Conservation (phyloP, 2,797 vertebrate species). For the Cetoscarus ocellatus region DNA sequence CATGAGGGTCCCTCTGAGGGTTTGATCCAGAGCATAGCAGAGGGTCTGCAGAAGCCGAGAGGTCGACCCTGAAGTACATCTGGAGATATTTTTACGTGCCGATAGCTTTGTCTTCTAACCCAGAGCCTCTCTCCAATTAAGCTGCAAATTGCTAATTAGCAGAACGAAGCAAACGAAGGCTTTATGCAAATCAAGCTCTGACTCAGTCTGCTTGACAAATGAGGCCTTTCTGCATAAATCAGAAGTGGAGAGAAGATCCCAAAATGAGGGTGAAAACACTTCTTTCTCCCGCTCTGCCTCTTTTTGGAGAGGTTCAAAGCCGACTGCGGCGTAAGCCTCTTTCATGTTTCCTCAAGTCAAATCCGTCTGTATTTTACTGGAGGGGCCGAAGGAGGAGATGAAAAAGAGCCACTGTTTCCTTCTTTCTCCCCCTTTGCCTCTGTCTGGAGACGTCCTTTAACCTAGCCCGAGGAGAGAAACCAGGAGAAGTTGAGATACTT, state of each 20-base stretch:
- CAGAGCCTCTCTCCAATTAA: conserved; percentile 88
- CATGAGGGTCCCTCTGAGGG: conserved; percentile 7
- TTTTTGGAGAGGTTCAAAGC: conserved; percentile 86
- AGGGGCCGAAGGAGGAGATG: conserved; percentile 77
- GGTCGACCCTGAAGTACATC: conserved; percentile 64
- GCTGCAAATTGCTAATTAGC: conserved; percentile 91
- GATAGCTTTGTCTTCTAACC: conserved; percentile 85
- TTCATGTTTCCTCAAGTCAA: conserved; percentile 89
- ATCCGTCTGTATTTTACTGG: conserved; percentile 87
- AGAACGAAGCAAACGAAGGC: conserved; percentile 86
- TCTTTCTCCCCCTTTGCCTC: conserved; percentile 49
- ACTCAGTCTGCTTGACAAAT: conserved; percentile 89
- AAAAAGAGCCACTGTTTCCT: conserved; percentile 85
- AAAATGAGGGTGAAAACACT: conserved; percentile 79
- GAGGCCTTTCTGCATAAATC: conserved; percentile 87
- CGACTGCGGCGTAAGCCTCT: conserved; percentile 86
- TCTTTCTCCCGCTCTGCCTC: conserved; percentile 50
- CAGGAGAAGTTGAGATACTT: conserved; percentile 75
- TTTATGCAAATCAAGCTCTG: conserved; percentile 89
- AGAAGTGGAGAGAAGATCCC: conserved; percentile 82
- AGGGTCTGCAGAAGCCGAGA: conserved; percentile 14
- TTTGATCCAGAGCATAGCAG: not conserved
- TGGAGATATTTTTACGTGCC: conserved; percentile 83
- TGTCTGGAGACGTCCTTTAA: conserved; percentile 81
- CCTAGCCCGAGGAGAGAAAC: conserved; percentile 74